These are phyloP conservation scores for Tamandua tetradactyla DNA, from an alignment of 2,797 vertebrate species.

Conservation along the genomic window DNA sequence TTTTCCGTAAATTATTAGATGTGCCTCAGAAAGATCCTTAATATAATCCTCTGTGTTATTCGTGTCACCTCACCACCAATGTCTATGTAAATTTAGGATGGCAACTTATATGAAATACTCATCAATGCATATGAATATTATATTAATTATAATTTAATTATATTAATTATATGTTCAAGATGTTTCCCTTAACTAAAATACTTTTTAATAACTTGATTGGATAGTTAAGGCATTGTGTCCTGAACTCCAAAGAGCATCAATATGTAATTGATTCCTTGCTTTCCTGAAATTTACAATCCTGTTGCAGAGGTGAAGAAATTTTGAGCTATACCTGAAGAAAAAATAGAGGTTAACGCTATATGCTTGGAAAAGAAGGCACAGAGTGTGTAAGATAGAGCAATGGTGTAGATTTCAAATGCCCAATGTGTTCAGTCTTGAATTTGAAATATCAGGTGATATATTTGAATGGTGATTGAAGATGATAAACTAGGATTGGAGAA, in stretches of 20 bases:
- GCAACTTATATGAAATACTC: not conserved
- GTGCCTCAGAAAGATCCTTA: not conserved
- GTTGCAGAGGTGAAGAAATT: not conserved
- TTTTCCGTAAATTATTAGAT: not conserved
- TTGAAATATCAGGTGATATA: not conserved
- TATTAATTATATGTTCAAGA: not conserved
- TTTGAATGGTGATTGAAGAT: not conserved
- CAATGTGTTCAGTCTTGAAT: not conserved
- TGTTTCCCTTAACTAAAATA: not conserved
- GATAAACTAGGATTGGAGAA: not conserved
- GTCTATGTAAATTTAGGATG: not conserved
- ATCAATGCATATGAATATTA: not conserved
- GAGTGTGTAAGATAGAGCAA: not conserved
- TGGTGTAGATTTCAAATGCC: not conserved
- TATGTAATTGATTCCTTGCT: constrained; percentile 4
- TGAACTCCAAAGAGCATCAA: not conserved
- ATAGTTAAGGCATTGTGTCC: not conserved
- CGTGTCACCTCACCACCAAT: not conserved
- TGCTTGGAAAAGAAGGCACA: not conserved
- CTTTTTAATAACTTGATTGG: not conserved
- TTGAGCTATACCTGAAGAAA: not conserved
- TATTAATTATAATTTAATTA: not conserved
- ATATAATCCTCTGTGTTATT: not conserved
- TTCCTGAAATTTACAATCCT: not conserved
- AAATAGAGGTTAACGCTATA: not conserved